Conservation (phyloP, 2,797 vertebrate genomes). For the Phalloptychus januarius region DNA sequence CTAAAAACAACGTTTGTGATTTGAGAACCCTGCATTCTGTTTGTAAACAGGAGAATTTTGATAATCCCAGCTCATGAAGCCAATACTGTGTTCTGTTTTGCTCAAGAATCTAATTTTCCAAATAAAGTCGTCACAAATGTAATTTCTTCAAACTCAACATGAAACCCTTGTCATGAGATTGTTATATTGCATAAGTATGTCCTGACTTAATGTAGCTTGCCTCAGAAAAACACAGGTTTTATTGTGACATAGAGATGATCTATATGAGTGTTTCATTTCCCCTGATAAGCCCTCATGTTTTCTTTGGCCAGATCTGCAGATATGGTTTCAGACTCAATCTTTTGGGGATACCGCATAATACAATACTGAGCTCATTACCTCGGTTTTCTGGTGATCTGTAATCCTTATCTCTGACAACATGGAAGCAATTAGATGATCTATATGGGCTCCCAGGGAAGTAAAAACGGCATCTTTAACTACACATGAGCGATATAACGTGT, state of each 20-base stretch:
- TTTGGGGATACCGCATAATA: conserved; percentile 1
- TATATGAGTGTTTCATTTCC: conserved; percentile 6
- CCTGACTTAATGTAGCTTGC: not conserved
- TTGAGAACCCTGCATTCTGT: not conserved
- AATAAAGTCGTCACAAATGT: not conserved
- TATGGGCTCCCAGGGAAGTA: not conserved
- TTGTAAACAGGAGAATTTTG: not conserved
- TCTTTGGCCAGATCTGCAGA: not conserved
- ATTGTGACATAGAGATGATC: conserved; percentile 24
- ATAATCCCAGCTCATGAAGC: not conserved
- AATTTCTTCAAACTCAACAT: not conserved
- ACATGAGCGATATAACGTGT: not conserved
- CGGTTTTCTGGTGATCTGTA: conserved; percentile 15
- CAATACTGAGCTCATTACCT: conserved; percentile 14
- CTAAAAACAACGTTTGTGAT: not conserved
- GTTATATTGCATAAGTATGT: not conserved
- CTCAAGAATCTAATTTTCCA: not conserved
- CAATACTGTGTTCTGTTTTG: not conserved
- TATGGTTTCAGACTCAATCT: conserved; percentile 4
- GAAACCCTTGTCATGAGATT: not conserved
- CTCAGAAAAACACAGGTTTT: conserved; percentile 14
- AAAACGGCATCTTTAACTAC: not conserved
- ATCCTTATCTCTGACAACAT: conserved; percentile 12
- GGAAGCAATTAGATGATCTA: conserved; percentile 36
- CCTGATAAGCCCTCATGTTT: conserved; percentile 35